Conservation (phyloP, 2,113 vertebrate genomes). For the Odocoileus hemionus region DNA sequence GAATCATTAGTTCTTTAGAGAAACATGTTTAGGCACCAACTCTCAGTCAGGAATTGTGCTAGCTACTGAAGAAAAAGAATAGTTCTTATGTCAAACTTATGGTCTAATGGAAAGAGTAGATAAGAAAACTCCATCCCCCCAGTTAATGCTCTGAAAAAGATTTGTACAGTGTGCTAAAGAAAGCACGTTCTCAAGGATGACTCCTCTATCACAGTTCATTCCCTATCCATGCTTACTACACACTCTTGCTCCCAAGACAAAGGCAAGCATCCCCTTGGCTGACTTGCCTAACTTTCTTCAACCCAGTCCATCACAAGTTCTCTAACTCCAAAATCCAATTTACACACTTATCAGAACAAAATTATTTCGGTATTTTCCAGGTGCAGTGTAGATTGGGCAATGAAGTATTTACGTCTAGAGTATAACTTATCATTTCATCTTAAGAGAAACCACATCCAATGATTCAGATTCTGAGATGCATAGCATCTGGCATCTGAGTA, state of each 20-base stretch:
- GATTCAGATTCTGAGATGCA: neutral
- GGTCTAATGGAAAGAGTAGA: neutral
- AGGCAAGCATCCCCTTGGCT: neutral
- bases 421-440: neutral
- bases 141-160: neutral
- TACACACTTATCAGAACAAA: constrained; percentile 29
- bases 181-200: neutral
- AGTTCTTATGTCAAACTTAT: neutral
- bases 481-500: constrained; percentile 11
- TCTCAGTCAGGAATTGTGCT: neutral
- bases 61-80: neutral
- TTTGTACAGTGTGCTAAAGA: neutral
- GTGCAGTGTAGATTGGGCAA: neutral
- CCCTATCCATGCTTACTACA: neutral
- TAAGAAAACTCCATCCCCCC: neutral
- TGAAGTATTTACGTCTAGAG: neutral
- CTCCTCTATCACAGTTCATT: neutral
- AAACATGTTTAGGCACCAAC: neutral
- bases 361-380: constrained; percentile 9
- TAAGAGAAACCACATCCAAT: neutral
- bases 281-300: neutral
- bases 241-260: neutral
- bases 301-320: neutral
- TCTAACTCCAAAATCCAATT: neutral
- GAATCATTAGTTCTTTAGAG: neutral